Evolutionary conservation across 2,113 vertebrate species (phyloP).

Genomic region (Zapornia atra): DNA sequence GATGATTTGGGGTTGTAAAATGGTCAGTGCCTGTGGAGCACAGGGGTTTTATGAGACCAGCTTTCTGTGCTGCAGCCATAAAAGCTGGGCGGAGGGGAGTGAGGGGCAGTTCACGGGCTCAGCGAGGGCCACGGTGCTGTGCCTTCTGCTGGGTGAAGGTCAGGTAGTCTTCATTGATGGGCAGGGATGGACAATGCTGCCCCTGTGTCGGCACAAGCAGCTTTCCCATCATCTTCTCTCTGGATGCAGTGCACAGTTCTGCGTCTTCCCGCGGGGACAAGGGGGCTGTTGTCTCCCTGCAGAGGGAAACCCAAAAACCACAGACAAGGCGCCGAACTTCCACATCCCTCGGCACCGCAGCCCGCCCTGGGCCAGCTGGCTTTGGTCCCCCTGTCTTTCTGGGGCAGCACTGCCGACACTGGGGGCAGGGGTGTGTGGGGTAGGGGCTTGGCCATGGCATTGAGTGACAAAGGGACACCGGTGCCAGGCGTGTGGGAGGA

Average conservation of each 20-base stretch:
- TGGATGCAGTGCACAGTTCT: fast-evolving
- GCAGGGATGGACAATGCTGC: neutral
- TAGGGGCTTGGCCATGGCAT: neutral
- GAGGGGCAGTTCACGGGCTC: neutral
- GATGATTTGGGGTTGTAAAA: constrained; percentile 26
- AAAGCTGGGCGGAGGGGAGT: neutral
- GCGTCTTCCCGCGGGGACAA: neutral
- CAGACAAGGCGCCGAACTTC: constrained; percentile 34
- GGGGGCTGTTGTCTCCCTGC: neutral
- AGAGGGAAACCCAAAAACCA: constrained; percentile 75
- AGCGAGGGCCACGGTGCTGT: too few species aligned
- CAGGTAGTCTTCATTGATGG: neutral
- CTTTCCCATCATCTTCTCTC: neutral
- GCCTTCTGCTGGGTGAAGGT: neutral
- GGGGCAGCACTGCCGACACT: neutral
- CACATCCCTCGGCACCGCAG: neutral
- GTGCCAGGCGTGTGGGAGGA: constrained; percentile 18
- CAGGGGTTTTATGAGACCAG: neutral
- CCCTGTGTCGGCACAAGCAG: neutral
- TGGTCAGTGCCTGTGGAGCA: neutral
- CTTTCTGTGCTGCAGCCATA: neutral
- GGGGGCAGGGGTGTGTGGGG: neutral
- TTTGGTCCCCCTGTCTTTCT: too few species aligned
- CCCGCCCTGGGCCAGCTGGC: neutral
- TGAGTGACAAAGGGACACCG: neutral